Percentiles rank a stretch among this genome's conserved stretches.
These are phyloP conservation scores for Bombyx huttoni DNA, from an alignment of 2,888 invertebrate genomes.

Conservation along the genomic window DNA sequence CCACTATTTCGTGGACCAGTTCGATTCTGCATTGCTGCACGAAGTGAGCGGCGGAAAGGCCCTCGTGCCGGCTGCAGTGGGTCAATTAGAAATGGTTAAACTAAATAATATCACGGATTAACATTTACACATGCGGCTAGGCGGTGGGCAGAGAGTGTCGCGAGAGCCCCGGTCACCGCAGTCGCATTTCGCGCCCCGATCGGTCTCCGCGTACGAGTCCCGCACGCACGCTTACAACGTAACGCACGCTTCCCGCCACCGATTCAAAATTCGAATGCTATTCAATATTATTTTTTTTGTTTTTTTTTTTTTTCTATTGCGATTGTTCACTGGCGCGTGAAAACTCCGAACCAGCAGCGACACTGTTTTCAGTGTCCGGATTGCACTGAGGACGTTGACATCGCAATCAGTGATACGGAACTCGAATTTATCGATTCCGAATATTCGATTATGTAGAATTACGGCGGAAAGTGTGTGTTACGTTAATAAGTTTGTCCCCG, in stretches of 20 bases:
- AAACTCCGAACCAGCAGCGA: conserved; percentile 43
- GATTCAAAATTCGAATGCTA: conserved; percentile 44
- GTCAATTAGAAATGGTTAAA: conserved; percentile 27
- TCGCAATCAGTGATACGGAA: conserved; percentile 33
- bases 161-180: conserved; percentile 45
- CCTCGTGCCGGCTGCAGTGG: conserved; percentile 14
- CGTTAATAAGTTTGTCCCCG: conserved; percentile 28
- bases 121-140: conserved; percentile 49
- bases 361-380: conserved; percentile 51
- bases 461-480: conserved; percentile 53
- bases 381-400: conserved; percentile 62
- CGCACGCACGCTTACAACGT: conserved; percentile 52
- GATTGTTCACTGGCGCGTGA: conserved; percentile 52
- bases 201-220: conserved; percentile 48
- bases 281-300: conserved; percentile 12
- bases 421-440: conserved; percentile 31
- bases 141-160: conserved; percentile 50
- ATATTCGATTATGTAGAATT: conserved; percentile 44
- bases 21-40: conserved; percentile 8
- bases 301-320: conserved; percentile 36
- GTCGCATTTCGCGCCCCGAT: conserved; percentile 58
- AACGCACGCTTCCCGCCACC: conserved; percentile 61
- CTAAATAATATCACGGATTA: conserved; percentile 46
- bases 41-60: conserved; percentile 13
- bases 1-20: conserved; percentile 23